Base-by-base conservation (phyloP, 2,888 invertebrate species). In the Siphlonurus alternatus region DNA sequence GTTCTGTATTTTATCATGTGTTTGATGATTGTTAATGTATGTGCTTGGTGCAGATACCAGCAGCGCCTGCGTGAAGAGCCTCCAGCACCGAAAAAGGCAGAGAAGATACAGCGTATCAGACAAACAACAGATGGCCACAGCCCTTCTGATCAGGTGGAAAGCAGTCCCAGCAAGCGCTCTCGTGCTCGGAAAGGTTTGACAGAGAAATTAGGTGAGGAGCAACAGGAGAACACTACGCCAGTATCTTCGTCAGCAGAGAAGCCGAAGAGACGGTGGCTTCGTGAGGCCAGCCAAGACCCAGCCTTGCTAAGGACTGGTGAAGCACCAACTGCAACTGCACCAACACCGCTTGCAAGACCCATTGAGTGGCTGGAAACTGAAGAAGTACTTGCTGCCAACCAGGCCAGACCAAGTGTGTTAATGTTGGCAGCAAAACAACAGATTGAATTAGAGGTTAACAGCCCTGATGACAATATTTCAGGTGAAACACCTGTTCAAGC, bases 211-310 rank as follows among this genome's bases (percentile, higher is more conserved):
- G 19, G n/a, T 10, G 18, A 20, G 59, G 22, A 22, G 59, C 19
- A 22, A 7, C 59, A 20, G 7, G 59, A 22, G 7, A 24, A 61
- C 61, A 24, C 23, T 3, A 18, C 61, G 7, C 61, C 61, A 19
- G 7, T 61, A 15, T 3, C 25, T 23, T 7, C 22, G 10, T 61
- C 61, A n/a, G 15, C 53, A 7, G 70, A 70, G 61, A 77, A 79
- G 68, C 83, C 83, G 20, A 83, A 83, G 71, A 83, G 83, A 70
- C 76, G 82, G 23, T 83, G 83, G 83, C 71, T 83, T 18, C 74
- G 81, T 1, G 81, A 81, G 71, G 82, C 81, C 2, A 76, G 76
- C 61, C 70, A 77, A 53, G 78, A 80, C 66, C 70, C 69, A 22
- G 68, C 68, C 2, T 65, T 69, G 20, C 68, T 70, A 68, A 69